phyloP scores from a whole-genome alignment of 2,113 vertebrate genomes.

The Chaenogobius annularis region DNA sequence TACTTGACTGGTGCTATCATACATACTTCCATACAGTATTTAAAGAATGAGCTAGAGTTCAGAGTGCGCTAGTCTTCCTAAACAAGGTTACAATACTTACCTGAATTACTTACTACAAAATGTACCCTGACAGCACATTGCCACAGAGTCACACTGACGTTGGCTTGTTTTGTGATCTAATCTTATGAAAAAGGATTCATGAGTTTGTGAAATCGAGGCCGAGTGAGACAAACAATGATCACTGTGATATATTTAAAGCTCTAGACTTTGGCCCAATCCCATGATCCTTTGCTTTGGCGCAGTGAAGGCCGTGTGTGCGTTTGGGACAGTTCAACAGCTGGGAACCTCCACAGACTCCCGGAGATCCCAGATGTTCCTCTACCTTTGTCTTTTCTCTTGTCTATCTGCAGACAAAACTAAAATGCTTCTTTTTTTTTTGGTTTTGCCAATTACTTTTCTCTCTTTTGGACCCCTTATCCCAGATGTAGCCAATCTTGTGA shows the following conservation, averaged over 20 bases:
- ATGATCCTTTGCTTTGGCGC: conserved; percentile 51
- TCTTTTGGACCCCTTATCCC: conserved; percentile 27
- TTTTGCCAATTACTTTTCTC: conserved; percentile 49
- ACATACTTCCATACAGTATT: too few species aligned
- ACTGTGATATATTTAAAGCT: conserved; percentile 12
- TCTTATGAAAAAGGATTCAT: background rate
- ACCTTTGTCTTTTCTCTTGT: conserved; percentile 10
- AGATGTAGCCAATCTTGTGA: conserved; percentile 53
- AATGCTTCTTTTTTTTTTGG: conserved; percentile 31
- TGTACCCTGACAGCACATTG: background rate
- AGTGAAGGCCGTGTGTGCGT: conserved; percentile 54
- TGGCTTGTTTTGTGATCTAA: background rate
- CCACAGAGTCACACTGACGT: background rate
- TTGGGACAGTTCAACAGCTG: conserved; percentile 71
- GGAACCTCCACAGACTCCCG: conserved; percentile 60
- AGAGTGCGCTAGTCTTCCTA: background rate
- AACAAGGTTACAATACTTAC: background rate
- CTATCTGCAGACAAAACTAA: conserved; percentile 35
- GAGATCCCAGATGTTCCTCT: conserved; percentile 69
- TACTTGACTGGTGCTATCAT: too few species aligned
- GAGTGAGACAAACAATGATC: conserved; percentile 24
- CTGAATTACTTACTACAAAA: background rate
- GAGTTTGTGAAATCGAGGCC: background rate
- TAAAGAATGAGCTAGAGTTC: background rate
- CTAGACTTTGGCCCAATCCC: conserved; percentile 39